phyloP scores from a whole-genome alignment of 1,140 invertebrate species.

The Macrobrachium nipponense region DNA sequence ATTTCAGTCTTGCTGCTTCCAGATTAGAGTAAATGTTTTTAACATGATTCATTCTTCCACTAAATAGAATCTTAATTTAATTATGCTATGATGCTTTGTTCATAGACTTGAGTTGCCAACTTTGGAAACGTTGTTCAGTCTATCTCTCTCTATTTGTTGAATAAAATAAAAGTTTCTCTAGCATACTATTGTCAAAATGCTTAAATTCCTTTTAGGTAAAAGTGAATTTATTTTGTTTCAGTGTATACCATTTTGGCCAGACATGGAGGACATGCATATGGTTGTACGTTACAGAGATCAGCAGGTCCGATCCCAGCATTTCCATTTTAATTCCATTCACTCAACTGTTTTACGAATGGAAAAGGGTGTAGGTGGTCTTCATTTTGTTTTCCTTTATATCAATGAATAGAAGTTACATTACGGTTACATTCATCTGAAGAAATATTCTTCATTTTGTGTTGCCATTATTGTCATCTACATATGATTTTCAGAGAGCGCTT shows the following conservation, averaged over 20 bases:
- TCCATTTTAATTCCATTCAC: conserved; percentile 78
- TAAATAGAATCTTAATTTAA: too few relatives aligned
- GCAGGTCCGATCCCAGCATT: conserved; percentile 81
- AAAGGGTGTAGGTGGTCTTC: conserved; percentile 76
- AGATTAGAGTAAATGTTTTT: too few relatives aligned
- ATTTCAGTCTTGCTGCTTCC: too few relatives aligned
- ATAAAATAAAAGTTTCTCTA: not conserved
- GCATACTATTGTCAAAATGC: not conserved
- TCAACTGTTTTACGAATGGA: conserved; percentile 84
- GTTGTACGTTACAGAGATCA: conserved; percentile 83
- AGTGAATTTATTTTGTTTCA: conserved; percentile 64
- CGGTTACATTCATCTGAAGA: too few relatives aligned
- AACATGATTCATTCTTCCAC: too few relatives aligned
- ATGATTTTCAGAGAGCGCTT: conserved; percentile 76
- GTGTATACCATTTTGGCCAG: conserved; percentile 83
- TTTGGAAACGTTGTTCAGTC: not conserved
- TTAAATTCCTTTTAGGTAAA: not conserved
- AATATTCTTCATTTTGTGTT: too few relatives aligned
- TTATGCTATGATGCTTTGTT: not conserved
- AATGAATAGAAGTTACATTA: not conserved
- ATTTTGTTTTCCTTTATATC: not conserved
- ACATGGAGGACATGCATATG: conserved; percentile 84
- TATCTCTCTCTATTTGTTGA: not conserved
- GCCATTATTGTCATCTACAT: conserved; percentile 29
- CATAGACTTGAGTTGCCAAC: not conserved